Evolutionary conservation across 64 coral and sea anemone species (phyloP).

Genomic region (Porites lutea): DNA sequence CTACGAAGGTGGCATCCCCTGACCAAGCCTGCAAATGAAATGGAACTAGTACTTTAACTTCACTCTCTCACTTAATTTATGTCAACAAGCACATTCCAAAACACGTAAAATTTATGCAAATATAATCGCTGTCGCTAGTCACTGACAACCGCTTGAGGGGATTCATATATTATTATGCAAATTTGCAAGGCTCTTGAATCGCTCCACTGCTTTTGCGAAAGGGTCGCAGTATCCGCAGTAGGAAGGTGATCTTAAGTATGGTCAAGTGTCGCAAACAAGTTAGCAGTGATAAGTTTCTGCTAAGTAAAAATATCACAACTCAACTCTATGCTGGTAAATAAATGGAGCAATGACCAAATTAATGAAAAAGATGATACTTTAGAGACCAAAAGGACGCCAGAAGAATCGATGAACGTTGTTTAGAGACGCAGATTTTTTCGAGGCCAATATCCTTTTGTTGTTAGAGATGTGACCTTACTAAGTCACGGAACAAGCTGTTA

Average conservation of each 20-base stretch:
- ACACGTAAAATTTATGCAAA: slow-evolving; percentile 37
- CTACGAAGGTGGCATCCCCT: not conserved
- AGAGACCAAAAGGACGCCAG: no score
- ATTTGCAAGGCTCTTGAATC: not conserved
- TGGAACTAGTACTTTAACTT: not conserved
- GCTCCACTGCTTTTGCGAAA: slow-evolving; percentile 14
- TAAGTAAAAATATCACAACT: not conserved
- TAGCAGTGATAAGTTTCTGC: not conserved
- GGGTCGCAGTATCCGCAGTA: not conserved
- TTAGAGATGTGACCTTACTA: not conserved
- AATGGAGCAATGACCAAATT: not conserved
- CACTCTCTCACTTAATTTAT: slow-evolving; percentile 30
- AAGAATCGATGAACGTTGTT: not conserved
- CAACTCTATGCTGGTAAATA: not conserved
- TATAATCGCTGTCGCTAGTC: not conserved
- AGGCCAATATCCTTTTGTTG: not conserved
- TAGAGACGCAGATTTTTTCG: slow-evolving; percentile 1
- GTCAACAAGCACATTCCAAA: slow-evolving; percentile 27
- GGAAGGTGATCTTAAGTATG: not conserved
- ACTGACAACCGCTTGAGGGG: not conserved
- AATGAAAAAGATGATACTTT: not conserved
- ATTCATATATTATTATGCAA: not conserved
- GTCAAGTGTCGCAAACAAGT: not conserved
- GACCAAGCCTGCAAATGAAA: slow-evolving; percentile 13
- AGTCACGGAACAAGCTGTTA: not conserved